phyloP scores from a whole-genome alignment of 2,113 vertebrate species.

The Apus apus region DNA sequence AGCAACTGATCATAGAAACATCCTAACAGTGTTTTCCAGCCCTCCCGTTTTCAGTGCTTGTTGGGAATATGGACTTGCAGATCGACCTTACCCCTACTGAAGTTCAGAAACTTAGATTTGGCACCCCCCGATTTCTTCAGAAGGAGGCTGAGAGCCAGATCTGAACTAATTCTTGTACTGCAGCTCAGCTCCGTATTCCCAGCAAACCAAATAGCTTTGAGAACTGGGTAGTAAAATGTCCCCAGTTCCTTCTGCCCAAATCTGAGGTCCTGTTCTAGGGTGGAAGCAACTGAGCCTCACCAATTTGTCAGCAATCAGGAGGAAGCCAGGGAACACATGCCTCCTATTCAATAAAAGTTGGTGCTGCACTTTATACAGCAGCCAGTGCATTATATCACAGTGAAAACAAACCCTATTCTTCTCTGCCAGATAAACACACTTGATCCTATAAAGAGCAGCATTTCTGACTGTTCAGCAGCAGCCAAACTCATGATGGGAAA shows the following conservation, averaged over 20 bases:
- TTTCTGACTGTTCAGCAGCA: conserved; percentile 55
- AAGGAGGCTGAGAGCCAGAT: background rate
- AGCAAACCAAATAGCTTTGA: background rate
- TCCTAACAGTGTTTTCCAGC: background rate
- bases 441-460: conserved; percentile 47
- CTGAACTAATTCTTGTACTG: background rate
- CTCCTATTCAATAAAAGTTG: background rate
- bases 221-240: background rate
- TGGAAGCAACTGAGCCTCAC: background rate
- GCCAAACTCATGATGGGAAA: conserved; percentile 61
- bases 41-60: background rate
- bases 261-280: background rate
- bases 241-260: background rate
- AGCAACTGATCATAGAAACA: background rate
- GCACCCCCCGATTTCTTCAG: background rate
- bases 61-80: background rate
- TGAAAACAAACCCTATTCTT: conserved; percentile 68
- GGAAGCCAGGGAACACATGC: background rate
- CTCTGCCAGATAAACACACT: conserved; percentile 52
- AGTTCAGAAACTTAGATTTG: background rate
- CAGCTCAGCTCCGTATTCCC: background rate
- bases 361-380: background rate
- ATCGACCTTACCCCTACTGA: background rate
- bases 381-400: conserved; percentile 6
- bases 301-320: background rate